A percentile compares a stretch with the other conserved stretches of the same genome.
Evolutionary conservation across 2,113 vertebrate species (phyloP).

Genomic region (Progne subis): DNA sequence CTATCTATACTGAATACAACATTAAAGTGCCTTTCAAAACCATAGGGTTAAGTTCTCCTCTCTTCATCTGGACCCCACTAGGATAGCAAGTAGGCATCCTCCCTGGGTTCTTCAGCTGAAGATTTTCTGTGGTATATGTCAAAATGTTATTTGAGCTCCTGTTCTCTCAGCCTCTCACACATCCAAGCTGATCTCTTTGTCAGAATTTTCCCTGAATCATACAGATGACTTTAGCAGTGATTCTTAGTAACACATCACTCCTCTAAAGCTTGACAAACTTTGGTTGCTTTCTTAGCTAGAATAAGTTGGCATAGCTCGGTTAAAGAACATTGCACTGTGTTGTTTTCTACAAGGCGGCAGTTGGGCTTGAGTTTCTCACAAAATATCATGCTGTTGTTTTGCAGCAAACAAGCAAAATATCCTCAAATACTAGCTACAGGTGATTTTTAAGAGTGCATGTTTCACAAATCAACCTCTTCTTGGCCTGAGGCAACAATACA

Average conservation of each 20-base stretch:
- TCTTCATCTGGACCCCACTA: background rate
- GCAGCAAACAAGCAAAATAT: background rate
- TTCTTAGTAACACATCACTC: background rate
- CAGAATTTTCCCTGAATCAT: background rate
- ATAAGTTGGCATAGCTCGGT: background rate
- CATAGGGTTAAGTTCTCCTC: background rate
- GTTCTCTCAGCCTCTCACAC: background rate
- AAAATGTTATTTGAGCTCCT: background rate
- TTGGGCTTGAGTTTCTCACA: background rate
- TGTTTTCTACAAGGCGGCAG: background rate
- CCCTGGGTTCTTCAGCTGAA: background rate
- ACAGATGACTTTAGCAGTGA: background rate
- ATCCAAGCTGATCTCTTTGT: background rate
- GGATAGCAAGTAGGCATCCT: background rate
- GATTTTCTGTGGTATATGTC: background rate
- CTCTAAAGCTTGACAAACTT: background rate
- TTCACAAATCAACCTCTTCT: background rate
- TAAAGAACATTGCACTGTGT: background rate
- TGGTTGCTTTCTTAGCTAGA: background rate
- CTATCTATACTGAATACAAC: background rate
- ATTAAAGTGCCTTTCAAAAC: background rate
- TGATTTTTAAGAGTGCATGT: background rate
- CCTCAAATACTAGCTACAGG: background rate
- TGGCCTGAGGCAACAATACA: background rate
- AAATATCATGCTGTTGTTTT: background rate